These are phyloP conservation scores for Eilema sororculum DNA, from an alignment of 2,888 invertebrate genomes.

Conservation along the genomic window DNA sequence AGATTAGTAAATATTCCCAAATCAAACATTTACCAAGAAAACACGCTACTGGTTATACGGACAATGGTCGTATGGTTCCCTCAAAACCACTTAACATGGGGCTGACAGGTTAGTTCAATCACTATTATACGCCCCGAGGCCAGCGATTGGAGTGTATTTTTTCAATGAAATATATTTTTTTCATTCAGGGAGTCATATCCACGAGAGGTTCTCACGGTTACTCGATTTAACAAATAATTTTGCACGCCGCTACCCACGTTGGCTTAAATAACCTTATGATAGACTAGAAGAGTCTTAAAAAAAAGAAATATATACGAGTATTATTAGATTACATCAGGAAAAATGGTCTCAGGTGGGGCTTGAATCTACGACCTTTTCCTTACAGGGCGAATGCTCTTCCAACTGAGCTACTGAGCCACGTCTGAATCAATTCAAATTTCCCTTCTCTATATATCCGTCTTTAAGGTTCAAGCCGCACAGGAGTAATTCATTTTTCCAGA, in stretches of 20 bases:
- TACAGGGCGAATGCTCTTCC: too few species aligned
- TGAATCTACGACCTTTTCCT: too few species aligned
- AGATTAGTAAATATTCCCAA: slow-evolving; percentile 82
- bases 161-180: slow-evolving; percentile 66
- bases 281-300: slow-evolving; percentile 25
- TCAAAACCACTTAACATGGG: slow-evolving; percentile 87
- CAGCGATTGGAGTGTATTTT: slow-evolving; percentile 81
- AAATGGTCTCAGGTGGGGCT: too few species aligned
- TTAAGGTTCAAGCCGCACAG: too few species aligned
- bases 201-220: slow-evolving; percentile 78
- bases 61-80: slow-evolving; percentile 80
- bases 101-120: slow-evolving; percentile 87
- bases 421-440: too few species aligned
- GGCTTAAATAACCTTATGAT: slow-evolving; percentile 39
- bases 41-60: slow-evolving; percentile 82
- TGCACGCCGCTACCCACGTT: slow-evolving; percentile 51
- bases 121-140: slow-evolving; percentile 82
- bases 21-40: slow-evolving; percentile 84
- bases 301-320: background rate
- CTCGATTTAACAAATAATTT: slow-evolving; percentile 55
- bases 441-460: too few species aligned
- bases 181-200: slow-evolving; percentile 71
- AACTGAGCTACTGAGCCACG: too few species aligned
- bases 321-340: too few species aligned
- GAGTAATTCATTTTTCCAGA: too few species aligned